Conservation (phyloP, 1,140 invertebrate genomes). For the Leptinotarsa undecemlineata region DNA sequence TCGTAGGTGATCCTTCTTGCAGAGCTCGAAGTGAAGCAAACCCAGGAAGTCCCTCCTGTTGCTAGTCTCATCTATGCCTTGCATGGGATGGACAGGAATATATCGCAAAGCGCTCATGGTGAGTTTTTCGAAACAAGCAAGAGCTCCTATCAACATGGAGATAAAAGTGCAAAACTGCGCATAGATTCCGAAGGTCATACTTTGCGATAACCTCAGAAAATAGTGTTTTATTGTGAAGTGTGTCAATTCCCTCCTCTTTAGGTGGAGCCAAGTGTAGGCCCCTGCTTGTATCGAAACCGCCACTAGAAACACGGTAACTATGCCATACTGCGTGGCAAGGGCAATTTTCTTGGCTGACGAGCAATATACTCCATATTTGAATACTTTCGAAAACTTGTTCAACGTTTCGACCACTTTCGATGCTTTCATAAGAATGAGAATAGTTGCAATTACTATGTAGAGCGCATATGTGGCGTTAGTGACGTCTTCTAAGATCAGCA, state of each 20-base stretch:
- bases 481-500: slow-evolving; percentile 39
- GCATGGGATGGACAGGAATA: slow-evolving; percentile 42
- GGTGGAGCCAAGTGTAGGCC: slow-evolving; percentile 36
- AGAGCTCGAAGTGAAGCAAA: slow-evolving; percentile 41
- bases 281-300: slow-evolving; percentile 12
- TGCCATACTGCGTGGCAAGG: slow-evolving; percentile 34
- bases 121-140: slow-evolving; percentile 47
- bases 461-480: slow-evolving; percentile 43
- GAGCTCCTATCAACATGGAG: slow-evolving; percentile 38
- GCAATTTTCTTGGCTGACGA: slow-evolving; percentile 32
- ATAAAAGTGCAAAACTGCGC: slow-evolving; percentile 36
- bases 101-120: slow-evolving; percentile 40
- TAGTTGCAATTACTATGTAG: slow-evolving; percentile 36
- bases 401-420: slow-evolving; percentile 39
- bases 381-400: slow-evolving; percentile 35
- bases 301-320: slow-evolving; percentile 25
- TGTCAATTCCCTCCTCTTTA: slow-evolving; percentile 35
- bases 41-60: slow-evolving; percentile 42
- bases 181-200: slow-evolving; percentile 42
- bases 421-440: slow-evolving; percentile 33
- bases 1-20: slow-evolving; percentile 37
- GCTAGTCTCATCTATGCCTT: slow-evolving; percentile 42
- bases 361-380: slow-evolving; percentile 42
- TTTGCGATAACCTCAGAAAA: slow-evolving; percentile 39
- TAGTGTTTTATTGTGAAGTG: slow-evolving; percentile 38